Evolutionary conservation across 2,113 vertebrate species (phyloP).

Genomic region (Hemiprocne comata): DNA sequence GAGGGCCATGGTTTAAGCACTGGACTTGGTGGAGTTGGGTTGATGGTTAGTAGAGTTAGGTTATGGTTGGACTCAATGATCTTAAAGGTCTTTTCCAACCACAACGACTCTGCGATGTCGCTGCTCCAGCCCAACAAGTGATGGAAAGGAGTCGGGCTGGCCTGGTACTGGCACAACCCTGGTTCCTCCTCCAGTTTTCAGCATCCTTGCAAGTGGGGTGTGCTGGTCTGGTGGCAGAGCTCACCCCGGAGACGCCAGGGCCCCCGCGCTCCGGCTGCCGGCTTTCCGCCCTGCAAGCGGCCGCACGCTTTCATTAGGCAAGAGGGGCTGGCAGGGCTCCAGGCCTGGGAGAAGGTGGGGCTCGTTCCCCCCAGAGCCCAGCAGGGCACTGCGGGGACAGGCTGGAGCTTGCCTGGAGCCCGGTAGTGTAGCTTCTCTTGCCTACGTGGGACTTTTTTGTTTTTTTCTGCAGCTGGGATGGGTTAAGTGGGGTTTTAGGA

Average conservation of each 20-base stretch:
- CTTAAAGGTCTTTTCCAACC: too few species aligned
- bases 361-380: not conserved
- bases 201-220: not conserved
- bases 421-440: fast-evolving
- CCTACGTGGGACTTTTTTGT: not conserved
- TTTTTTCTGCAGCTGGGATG: not conserved
- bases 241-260: not conserved
- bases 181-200: not conserved
- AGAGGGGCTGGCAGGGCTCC: not conserved
- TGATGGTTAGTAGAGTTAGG: too few species aligned
- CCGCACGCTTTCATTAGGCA: not conserved
- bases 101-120: too few species aligned
- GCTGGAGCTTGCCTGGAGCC: not conserved
- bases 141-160: not conserved
- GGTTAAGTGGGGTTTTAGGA: constrained; percentile 33
- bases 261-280: fast-evolving
- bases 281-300: not conserved
- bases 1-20: too few species aligned
- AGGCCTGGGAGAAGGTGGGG: not conserved
- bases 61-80: too few species aligned
- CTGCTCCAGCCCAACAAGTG: fast-evolving
- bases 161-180: fast-evolving
- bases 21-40: too few species aligned
- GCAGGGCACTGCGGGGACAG: not conserved
- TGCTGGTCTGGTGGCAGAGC: not conserved